Evolutionary conservation across 2,113 vertebrate species (phyloP), one percentile per base, ranked within the genome.

Genomic region (Maccullochella peelii): DNA sequence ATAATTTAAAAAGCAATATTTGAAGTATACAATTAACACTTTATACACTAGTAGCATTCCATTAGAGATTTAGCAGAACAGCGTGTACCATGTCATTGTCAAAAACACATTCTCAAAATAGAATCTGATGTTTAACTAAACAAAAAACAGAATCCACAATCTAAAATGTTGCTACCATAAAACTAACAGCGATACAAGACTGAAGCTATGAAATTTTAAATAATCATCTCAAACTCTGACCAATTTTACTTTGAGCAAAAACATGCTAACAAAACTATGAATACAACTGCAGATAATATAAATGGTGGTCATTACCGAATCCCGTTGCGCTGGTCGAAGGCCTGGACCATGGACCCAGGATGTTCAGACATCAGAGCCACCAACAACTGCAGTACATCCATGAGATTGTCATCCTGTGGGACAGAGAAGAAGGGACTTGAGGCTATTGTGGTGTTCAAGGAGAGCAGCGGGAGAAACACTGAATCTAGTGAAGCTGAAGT

Each of bases 331-430:
- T 99, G 97, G 93, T 99, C 98, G 91, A 99, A 99, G 79, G 98
- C 98, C 91, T 97, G 97, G 79, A 97, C 96, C 97, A 99, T 98
- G 58, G 98, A 97, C 47, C 92, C 91, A 2, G 98, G 98, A 82
- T 99, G 98, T 91, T 99, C 98, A 78, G 98, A 96, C 97, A 99
- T 99, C 88, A 99, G 93, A 85, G 98, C 98, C 87, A 99, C 98
- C 90, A 99, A 94, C 80, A 99, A 91, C 92, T 99, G 98, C 68
- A 99, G 96, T 49, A 99, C 98, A 90, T 99, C 98, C 96, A 99
- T 98, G 85, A 99, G 95, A 93, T 99, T 99, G 93, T 99, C 98
- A 93, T 99, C 98, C 98, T 99, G 93, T 6, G 63, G 65, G 61
- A 81, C 11, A 86, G 18, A 72, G 8, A 66, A 12, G 52, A 70